phyloP scores from a whole-genome alignment of 2,888 invertebrate species.

The Laspeyria flexula region DNA sequence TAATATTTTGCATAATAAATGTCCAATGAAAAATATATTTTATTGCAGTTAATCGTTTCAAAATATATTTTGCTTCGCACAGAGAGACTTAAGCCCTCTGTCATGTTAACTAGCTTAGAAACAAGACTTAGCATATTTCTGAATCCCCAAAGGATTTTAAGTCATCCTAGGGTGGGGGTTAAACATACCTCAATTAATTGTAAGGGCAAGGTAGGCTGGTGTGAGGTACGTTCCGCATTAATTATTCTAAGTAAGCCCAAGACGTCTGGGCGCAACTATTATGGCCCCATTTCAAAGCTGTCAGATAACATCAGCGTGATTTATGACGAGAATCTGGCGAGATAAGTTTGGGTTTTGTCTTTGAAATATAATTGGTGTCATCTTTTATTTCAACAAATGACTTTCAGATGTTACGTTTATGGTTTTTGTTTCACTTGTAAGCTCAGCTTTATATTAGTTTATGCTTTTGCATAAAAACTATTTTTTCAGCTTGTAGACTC shows the following conservation, averaged over 20 bases:
- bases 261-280: constrained; percentile 46
- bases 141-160: constrained; percentile 27
- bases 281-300: constrained; percentile 47
- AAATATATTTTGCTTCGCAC: too few relatives aligned
- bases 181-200: constrained; percentile 52
- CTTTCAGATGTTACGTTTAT: background rate
- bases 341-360: constrained; percentile 38
- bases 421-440: background rate
- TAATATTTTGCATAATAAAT: too few relatives aligned
- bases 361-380: constrained; percentile 42
- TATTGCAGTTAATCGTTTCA: too few relatives aligned
- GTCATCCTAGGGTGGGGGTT: constrained; percentile 29
- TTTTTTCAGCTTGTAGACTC: too few relatives aligned
- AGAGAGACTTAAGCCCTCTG: background rate
- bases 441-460: constrained; percentile 16
- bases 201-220: constrained; percentile 34
- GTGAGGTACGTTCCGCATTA: constrained; percentile 46
- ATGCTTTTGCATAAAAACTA: too few relatives aligned
- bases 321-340: constrained; percentile 42
- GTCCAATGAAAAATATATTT: too few relatives aligned
- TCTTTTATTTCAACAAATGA: constrained; percentile 5
- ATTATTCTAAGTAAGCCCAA: constrained; percentile 44
- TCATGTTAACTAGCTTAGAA: constrained; percentile 12
- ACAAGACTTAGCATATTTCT: constrained; percentile 1
- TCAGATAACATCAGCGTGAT: constrained; percentile 51